These are phyloP conservation scores for Bicyclus anynana DNA, from an alignment of 1,140 invertebrate genomes.

Conservation along the genomic window DNA sequence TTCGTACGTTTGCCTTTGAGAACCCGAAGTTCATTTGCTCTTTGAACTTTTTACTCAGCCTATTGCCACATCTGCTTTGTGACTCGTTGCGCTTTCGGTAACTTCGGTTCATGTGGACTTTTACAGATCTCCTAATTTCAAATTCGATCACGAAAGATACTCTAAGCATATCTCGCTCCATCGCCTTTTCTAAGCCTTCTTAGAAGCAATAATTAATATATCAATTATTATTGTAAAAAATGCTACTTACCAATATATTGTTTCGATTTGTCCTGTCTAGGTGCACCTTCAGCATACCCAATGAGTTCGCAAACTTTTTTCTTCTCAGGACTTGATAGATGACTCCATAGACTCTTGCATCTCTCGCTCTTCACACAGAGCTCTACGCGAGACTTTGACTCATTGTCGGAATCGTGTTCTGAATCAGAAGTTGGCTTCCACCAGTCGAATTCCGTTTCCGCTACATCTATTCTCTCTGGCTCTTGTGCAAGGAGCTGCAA, in stretches of 20 bases:
- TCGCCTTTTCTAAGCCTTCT: no score
- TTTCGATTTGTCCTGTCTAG: slow-evolving; percentile 72
- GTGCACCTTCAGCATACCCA: slow-evolving; percentile 66
- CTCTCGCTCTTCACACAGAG: slow-evolving; percentile 73
- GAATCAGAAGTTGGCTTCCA: slow-evolving; percentile 61
- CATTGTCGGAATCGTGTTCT: slow-evolving; percentile 41
- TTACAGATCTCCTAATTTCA: no score
- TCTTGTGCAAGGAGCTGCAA: slow-evolving; percentile 77
- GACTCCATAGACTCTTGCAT: slow-evolving; percentile 79
- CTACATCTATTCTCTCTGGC: slow-evolving; percentile 76
- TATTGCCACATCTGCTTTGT: no score
- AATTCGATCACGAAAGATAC: no score
- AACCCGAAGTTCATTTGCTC: no score
- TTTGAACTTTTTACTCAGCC: no score
- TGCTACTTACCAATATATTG: slow-evolving; percentile 75
- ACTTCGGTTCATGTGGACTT: no score
- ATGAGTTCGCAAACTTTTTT: slow-evolving; percentile 81
- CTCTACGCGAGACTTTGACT: slow-evolving; percentile 43
- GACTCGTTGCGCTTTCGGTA: no score
- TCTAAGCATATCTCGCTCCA: no score
- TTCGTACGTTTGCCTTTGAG: no score
- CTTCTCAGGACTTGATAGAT: slow-evolving; percentile 83
- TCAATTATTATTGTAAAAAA: background rate
- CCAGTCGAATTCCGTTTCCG: slow-evolving; percentile 76
- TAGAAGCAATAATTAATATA: no score